Evolutionary conservation across 2,888 invertebrate species (phyloP), one percentile per base, ranked within the genome.

Genomic region (Amitus sp.): DNA sequence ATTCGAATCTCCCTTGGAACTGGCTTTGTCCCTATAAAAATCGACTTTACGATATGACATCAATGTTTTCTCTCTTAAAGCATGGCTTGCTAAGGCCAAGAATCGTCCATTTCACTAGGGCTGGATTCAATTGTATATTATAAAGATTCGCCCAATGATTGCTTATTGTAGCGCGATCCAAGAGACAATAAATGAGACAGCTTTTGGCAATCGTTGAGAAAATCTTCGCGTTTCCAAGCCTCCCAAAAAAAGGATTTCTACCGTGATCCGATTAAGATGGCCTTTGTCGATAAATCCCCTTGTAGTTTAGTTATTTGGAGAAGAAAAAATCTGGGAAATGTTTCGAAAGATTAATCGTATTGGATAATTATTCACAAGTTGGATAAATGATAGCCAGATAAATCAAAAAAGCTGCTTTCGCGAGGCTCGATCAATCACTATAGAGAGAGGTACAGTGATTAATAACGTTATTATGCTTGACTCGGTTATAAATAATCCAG

Each of bases 1-100:
- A 63, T 63, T 39, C 27, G 12, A 49, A 62, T 62, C 62, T 50
- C 43, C 49, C 27, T 34, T 48, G 30, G 49, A 48, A 45, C 47
- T 30, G 51, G 47, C 55, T 57, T 56, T 34, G 50, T 48, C 49
- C 42, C 43, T 19, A 6, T 15, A 47, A 23, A 52, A 61, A 37
- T 9, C 37, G 13, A 61, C 48, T 56, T 50, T 57, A 50, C 49
- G 42, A 57, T 42, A 49, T 45, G 15, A 13, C 56, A 19, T 40
- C 30, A 20, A 47, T 19, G 23, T 13, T 60, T 33, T 19, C 17
- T n/a, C 19, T 46, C 48, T 55, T n/a, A 37, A 52, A 47, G 34
- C 51, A 51, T 47, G 51, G 55, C 43, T 13, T 27, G 13, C 6
- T 23, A 43, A 39, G 39, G 12, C 39, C 17, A 13, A 7, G 13